Evolutionary conservation across 2,113 vertebrate species (phyloP), one percentile per base, ranked within the genome.

Genomic region (Pardalotus punctatus): DNA sequence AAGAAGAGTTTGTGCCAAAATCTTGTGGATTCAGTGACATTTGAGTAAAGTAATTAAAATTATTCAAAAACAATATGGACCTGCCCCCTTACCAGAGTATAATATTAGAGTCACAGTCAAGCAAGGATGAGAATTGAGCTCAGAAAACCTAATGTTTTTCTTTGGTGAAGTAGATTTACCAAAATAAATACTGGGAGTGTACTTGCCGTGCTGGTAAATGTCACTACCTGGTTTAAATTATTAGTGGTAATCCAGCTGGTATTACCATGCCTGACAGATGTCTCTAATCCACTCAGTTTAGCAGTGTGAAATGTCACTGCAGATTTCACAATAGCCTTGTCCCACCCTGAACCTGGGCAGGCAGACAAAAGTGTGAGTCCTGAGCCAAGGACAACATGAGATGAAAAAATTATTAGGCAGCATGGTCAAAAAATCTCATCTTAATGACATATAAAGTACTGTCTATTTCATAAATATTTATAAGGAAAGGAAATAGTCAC

Each of bases 211-310:
- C 56, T 88, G 35, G 53, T 33, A 86, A 78, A 92, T 62, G 43
- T 91, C 80, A 84, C n/a, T 81, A 86, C 13, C 29, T 86, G 17
- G 17, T 86, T 92, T 83, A 91, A 92, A 92, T 51, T 93, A 51
- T 72, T 86, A 38, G 4, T 83, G 50, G 33, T 81, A 95, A 84
- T 91, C 47, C 80, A 71, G 25, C 24, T 17, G 53, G 64, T 54
- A 56, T 56, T 69, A 53, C 31, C 31, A 62, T 51, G 35, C 70
- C 60, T 86, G 54, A 43, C 2, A 1, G 31, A 28, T 77, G 40
- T 56, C 40, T 88, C 53, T 82, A 76, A 82, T 61, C 5, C 40
- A 43, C 38, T 66, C 50, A 20, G 14, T 90, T 79, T 42, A 86
- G 61, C 77, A 86, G 69, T n/a, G 29, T 78, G 77, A 93, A 91